Evolutionary conservation across 2,797 vertebrate species (phyloP), one percentile per base, ranked within the genome.

Genomic region (Bucorvus abyssinicus): DNA sequence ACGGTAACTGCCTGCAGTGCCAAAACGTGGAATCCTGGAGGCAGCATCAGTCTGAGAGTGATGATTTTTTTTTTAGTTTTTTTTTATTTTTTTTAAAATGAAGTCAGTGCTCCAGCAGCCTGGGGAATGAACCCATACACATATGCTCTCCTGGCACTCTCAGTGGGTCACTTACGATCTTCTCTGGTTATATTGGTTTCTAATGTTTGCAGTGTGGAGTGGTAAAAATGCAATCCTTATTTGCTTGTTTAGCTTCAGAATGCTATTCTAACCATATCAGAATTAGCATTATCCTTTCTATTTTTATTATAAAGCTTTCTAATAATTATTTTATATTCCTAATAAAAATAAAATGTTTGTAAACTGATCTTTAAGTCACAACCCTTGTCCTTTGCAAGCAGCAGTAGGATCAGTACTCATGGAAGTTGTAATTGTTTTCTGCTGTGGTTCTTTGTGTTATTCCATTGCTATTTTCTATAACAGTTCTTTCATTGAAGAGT

Each of bases 361-460:
- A 27, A 85, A 60, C 23, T 29, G 38, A 86, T 56, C 47, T 57
- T 40, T 10, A 64, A 61, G 57, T 52, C 53, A 29, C 57, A 49
- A 14, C 27, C 83, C 0, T 27, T 23, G 1, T 65, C 30, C 49
- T 74, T 40, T 85, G 52, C n/a, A 81, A 40, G 14, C 45, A 74
- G 55, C 0, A 0, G 15, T 60, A 40, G 47, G 34, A 52, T 79
- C 30, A 59, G 21, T 70, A 44, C 22, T 70, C 15, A 22, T 52
- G 32, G 36, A 89, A 60, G 16, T 4, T 45, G 22, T 30, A 40
- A 67, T 77, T 56, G 27, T 52, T 87, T 77, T 85, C 44, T 53
- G 24, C 12, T 80, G 9, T 49, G 14, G 23, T 80, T 94, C 40
- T 90, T 83, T 69, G 40, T 59, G 15, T 57, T 65, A 65, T 29